Base-by-base conservation (phyloP, 2,888 invertebrate species). In the Drosophila fulvimacula region DNA sequence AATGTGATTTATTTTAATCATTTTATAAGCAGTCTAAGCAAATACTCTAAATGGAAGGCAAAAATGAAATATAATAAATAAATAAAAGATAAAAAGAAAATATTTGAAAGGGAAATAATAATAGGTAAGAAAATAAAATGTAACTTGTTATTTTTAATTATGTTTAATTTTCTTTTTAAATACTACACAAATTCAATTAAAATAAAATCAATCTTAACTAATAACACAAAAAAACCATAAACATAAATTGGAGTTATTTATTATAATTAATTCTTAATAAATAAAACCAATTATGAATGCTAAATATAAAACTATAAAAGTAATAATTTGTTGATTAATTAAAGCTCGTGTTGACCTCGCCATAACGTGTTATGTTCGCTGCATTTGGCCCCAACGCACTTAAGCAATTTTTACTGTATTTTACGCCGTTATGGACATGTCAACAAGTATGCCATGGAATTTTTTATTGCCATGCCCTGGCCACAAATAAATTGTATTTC, bases 401-500 rank as follows among this genome's bases (percentile, higher is more conserved):
- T 81, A 69, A 66, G 66, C 75, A 66, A 63, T 65, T 56, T 66
- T 36, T 53, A 87, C 87, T 82, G 82, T 83, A 67, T 44, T 57
- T 53, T 34, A 34, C 39, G 51, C 69, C 30, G 64, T 68, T 79
- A 69, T 59, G 61, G 44, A 65, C 62, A 72, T 65, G 55, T 73
- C 81, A 57, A 66, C 72, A 71, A 74, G 79, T 69, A 67, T 69
- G 79, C 73, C 64, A 67, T 71, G 68, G 60, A 49, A 32, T 73
- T 82, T 82, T 77, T 82, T 82, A 76, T 73, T 66, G 69, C 79
- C 66, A 21, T 34, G 49, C 63, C 66, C 70, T 48, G 69, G 48
- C 79, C 80, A 68, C 70, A 80, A 84, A 82, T 80, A 85, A 80
- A 85, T 71, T 85, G 69, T 85, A 88, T 84, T 83, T 85, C 59